These are phyloP conservation scores for Notolepis coatsorum DNA, from an alignment of 2,797 vertebrate genomes.

Conservation along the genomic window DNA sequence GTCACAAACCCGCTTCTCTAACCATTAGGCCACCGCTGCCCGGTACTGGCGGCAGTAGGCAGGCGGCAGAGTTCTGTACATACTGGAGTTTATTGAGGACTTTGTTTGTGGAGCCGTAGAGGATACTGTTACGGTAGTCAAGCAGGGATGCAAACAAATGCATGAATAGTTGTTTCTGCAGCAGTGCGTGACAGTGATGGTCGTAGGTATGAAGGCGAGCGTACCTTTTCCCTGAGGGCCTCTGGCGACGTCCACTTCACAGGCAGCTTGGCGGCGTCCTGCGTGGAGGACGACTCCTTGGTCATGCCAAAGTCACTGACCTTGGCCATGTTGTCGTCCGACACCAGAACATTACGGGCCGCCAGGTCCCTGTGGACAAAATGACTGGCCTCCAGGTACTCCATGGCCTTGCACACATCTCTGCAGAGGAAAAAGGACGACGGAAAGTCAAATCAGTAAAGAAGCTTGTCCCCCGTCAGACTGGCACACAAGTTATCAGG, in stretches of 20 bases:
- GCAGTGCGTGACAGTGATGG: no score
- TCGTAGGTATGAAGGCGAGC: no score
- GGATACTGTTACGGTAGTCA: no score
- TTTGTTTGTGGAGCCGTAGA: no score
- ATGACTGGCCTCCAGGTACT: constrained; percentile 94
- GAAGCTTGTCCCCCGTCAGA: background rate
- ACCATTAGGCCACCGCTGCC: no score
- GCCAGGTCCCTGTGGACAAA: constrained; percentile 97
- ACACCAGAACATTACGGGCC: constrained; percentile 95
- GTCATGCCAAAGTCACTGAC: constrained; percentile 98
- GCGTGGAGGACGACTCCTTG: constrained; percentile 93
- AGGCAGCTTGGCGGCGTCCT: constrained; percentile 95
- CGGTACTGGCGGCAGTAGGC: no score
- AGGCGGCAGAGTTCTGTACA: no score
- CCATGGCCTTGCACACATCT: constrained; percentile 98
- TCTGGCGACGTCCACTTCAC: constrained; percentile 98
- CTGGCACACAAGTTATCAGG: no score
- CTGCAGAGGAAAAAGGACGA: constrained; percentile 64
- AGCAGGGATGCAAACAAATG: no score
- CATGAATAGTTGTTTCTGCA: no score
- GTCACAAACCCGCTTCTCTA: no score
- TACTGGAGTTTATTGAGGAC: no score
- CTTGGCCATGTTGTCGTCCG: constrained; percentile 96
- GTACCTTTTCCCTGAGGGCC: constrained; percentile 96
- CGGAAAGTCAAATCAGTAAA: background rate